Percentiles rank a stretch among this genome's conserved stretches.
Conservation (phyloP, 2,888 invertebrate species). For the Anodontia alba region DNA sequence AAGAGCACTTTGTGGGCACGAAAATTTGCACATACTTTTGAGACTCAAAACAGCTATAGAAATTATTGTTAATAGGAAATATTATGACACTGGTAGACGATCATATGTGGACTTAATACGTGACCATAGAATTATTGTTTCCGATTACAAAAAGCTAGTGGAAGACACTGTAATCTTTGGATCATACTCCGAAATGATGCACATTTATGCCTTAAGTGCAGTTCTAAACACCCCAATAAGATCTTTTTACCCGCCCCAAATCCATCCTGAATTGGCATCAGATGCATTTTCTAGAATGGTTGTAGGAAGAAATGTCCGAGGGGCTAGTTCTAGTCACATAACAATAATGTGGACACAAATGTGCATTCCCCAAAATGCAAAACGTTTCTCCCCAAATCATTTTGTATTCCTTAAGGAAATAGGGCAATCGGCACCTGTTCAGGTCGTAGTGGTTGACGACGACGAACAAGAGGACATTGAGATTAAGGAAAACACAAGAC, state of each 20-base stretch:
- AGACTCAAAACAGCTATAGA: background rate
- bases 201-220: slow-evolving; percentile 1
- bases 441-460: background rate
- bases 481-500: background rate
- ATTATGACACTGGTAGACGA: background rate
- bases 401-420: background rate
- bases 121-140: background rate
- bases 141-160: background rate
- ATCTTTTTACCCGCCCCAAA: background rate
- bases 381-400: background rate
- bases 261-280: slow-evolving; percentile 3
- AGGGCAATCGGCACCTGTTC: background rate
- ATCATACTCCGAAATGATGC: background rate
- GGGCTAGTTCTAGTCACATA: background rate
- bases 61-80: background rate
- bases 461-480: background rate
- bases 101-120: background rate
- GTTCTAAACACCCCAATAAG: background rate
- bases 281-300: background rate
- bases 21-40: background rate
- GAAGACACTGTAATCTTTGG: background rate
- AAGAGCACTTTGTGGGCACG: background rate
- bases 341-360: background rate
- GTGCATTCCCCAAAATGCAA: background rate
- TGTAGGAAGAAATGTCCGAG: background rate